These are phyloP conservation scores for Spea hammondii DNA, from an alignment of 2,797 vertebrate species.

Conservation along the genomic window DNA sequence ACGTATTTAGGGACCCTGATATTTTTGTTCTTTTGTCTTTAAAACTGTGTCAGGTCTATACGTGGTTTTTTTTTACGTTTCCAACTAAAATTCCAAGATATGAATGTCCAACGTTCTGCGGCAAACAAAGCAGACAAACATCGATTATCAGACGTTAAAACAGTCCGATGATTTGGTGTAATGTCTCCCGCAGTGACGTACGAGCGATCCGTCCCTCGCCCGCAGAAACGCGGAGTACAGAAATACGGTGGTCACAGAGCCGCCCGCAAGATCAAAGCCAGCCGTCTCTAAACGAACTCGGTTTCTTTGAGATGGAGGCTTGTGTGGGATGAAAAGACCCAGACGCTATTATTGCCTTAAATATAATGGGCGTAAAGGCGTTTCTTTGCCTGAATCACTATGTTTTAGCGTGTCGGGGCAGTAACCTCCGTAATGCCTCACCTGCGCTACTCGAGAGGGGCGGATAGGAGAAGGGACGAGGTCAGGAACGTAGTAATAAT, in stretches of 20 bases:
- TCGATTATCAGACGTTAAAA: too few species aligned
- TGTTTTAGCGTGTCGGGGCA: background rate
- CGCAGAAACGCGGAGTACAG: too few species aligned
- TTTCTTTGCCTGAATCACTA: conserved; percentile 15
- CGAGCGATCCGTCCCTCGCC: too few species aligned
- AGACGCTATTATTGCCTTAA: background rate
- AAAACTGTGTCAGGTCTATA: too few species aligned
- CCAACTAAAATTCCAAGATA: too few species aligned
- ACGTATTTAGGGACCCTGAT: too few species aligned
- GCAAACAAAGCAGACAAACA: too few species aligned
- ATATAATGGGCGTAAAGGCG: conserved; percentile 10
- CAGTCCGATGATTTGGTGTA: too few species aligned
- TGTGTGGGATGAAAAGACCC: conserved; percentile 7
- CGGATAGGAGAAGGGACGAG: background rate
- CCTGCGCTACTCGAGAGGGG: background rate
- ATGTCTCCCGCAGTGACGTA: too few species aligned
- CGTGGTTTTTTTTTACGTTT: too few species aligned
- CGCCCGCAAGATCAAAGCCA: conserved; percentile 24
- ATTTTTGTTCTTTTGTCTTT: too few species aligned
- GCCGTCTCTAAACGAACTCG: background rate
- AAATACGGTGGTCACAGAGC: background rate
- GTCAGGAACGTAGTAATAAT: background rate
- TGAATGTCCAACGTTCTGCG: too few species aligned
- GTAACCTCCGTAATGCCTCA: conserved; percentile 21
- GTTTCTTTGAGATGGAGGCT: background rate